Evolutionary conservation across 2,888 invertebrate species (phyloP).

Genomic region (Pycnomerus fuliginosus): DNA sequence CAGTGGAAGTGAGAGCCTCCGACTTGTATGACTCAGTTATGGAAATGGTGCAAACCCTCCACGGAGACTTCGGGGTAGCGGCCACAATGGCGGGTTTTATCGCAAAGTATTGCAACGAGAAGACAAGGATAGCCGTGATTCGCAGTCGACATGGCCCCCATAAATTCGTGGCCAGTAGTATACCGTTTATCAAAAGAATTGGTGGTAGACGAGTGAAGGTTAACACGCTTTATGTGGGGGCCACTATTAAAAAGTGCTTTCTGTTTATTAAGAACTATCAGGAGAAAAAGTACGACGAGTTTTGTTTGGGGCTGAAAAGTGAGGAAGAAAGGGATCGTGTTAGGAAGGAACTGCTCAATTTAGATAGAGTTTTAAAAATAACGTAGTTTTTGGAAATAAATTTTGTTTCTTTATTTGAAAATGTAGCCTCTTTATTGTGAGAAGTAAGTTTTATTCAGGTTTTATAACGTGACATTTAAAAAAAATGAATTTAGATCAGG

Average conservation of each 20-base stretch:
- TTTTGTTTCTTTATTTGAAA: slow-evolving; percentile 2
- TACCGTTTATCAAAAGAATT: slow-evolving; percentile 70
- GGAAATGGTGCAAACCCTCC: slow-evolving; percentile 65
- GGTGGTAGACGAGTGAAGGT: slow-evolving; percentile 62
- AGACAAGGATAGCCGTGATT: slow-evolving; percentile 73
- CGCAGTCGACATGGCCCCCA: slow-evolving; percentile 75
- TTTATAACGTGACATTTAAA: no score
- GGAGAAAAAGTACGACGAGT: slow-evolving; percentile 62
- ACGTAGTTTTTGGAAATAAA: neutral
- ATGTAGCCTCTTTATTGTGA: neutral
- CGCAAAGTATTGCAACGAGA: slow-evolving; percentile 77
- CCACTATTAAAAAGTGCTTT: slow-evolving; percentile 78
- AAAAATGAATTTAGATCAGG: no score
- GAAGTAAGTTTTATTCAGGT: no score
- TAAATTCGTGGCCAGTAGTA: slow-evolving; percentile 64
- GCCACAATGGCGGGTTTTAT: slow-evolving; percentile 69
- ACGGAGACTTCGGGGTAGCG: slow-evolving; percentile 76
- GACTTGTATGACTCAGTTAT: slow-evolving; percentile 61
- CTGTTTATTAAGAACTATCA: slow-evolving; percentile 71
- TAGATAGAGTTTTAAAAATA: slow-evolving; percentile 25
- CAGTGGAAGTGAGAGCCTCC: slow-evolving; percentile 56
- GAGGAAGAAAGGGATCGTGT: slow-evolving; percentile 63
- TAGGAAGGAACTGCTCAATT: slow-evolving; percentile 49
- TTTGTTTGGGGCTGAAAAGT: slow-evolving; percentile 62
- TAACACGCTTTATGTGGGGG: slow-evolving; percentile 71